Percentiles rank a stretch among this genome's conserved stretches.
Conservation (phyloP, 2,797 vertebrate species). For the Ambastaia sidthimunki region DNA sequence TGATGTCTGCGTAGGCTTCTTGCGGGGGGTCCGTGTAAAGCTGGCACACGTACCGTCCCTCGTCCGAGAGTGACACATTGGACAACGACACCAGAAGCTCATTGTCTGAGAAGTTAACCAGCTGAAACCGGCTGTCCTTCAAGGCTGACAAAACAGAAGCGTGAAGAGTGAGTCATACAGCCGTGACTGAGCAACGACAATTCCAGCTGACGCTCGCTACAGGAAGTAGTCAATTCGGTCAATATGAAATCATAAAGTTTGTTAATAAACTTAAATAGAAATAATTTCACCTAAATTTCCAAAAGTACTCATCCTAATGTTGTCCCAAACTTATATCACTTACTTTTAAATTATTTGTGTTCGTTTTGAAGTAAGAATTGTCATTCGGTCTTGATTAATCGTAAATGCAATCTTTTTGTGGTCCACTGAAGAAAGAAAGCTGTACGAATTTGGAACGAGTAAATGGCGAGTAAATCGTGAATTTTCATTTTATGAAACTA, state of each 20-base stretch:
- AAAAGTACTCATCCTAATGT: too few relatives aligned
- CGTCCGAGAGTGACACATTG: slow-evolving; percentile 85
- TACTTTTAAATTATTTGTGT: too few relatives aligned
- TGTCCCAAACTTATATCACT: too few relatives aligned
- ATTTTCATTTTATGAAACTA: not conserved
- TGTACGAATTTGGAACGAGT: not conserved
- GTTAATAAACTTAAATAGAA: too few relatives aligned
- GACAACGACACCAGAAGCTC: slow-evolving; percentile 86
- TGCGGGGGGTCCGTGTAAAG: slow-evolving; percentile 88
- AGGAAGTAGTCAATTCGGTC: slow-evolving; percentile 3
- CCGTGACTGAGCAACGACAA: not conserved
- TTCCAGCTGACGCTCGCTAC: not conserved
- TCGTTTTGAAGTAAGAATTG: too few relatives aligned
- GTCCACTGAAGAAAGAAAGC: not conserved
- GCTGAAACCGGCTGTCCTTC: slow-evolving; percentile 89
- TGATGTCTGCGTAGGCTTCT: slow-evolving; percentile 85
- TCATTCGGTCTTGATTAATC: not conserved
- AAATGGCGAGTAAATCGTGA: not conserved
- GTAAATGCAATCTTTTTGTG: not conserved
- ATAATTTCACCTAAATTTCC: not conserved
- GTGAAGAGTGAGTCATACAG: slow-evolving; percentile 18
- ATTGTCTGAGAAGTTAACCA: slow-evolving; percentile 90
- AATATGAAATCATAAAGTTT: not conserved
- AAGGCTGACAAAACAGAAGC: slow-evolving; percentile 72
- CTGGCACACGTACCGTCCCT: slow-evolving; percentile 87